These are phyloP conservation scores for Nothobranchius kuhntae DNA, from an alignment of 2,113 vertebrate species.

Conservation along the genomic window DNA sequence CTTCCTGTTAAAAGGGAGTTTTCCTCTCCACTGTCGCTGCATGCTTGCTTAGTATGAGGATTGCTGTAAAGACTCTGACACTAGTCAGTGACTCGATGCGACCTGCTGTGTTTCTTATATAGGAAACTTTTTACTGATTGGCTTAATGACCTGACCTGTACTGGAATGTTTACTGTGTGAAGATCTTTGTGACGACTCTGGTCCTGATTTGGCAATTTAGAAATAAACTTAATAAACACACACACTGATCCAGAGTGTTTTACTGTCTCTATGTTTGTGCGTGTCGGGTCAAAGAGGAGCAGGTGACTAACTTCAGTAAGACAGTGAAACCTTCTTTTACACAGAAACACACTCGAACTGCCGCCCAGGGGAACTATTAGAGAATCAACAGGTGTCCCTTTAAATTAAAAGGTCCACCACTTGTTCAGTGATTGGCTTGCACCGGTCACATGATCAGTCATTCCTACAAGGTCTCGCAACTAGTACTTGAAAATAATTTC, in stretches of 20 bases:
- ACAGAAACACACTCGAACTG: background rate
- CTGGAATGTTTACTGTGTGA: too few species aligned
- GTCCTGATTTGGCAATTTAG: too few species aligned
- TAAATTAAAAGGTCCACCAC: constrained; percentile 6
- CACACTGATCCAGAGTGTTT: background rate
- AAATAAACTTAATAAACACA: too few species aligned
- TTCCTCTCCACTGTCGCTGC: too few species aligned
- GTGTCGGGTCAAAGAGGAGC: constrained; percentile 30
- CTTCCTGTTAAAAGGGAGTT: too few species aligned
- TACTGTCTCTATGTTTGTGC: constrained; percentile 14
- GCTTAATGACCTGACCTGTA: too few species aligned
- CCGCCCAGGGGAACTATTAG: background rate
- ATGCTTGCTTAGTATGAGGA: too few species aligned
- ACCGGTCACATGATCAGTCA: constrained; percentile 59
- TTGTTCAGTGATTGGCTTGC: constrained; percentile 35
- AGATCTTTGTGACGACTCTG: too few species aligned
- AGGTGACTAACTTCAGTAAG: background rate
- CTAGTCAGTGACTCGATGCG: too few species aligned
- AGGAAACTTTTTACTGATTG: too few species aligned
- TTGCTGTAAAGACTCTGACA: too few species aligned
- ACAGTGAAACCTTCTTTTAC: constrained; percentile 30
- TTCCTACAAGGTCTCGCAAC: constrained; percentile 18
- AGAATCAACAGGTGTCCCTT: constrained; percentile 63
- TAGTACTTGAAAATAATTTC: constrained; percentile 5
- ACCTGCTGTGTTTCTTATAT: too few species aligned